Base-by-base conservation (phyloP, 2,113 vertebrate genomes). In the Eublepharis macularius region DNA sequence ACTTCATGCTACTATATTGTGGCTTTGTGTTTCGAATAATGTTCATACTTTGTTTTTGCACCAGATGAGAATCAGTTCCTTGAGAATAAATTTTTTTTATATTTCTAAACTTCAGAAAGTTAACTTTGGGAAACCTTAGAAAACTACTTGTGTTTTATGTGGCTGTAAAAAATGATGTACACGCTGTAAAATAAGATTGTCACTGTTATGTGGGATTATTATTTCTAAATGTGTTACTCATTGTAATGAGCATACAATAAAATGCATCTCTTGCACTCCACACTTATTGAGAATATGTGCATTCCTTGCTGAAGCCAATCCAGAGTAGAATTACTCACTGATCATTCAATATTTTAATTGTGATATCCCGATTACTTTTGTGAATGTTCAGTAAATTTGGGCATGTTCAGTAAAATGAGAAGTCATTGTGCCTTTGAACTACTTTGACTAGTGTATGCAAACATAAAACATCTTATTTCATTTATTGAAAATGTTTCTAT, bases 111-210 rank as follows among this genome's bases (percentile, higher is more conserved):
- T 95, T 95, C 93, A 93, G 91, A 96, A 95, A 94, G 93, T 94
- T 94, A 94, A 96, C 95, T 95, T 95, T 96, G 94, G 94, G 94
- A 96, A 95, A 95, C 92, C 93, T 96, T 94, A 93, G 93, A 94
- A 93, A 93, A 89, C 92, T 94, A 91, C 93, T 93, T 87, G 95
- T 97, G 95, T 96, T 96, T 96, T 94, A 95, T 96, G 96, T 97
- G 97, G 94, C 95, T 97, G 96, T 97, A 97, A 97, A 95, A 95
- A 94, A 95, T 96, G 93, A 96, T 96, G 95, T 97, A 97, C 94
- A 97, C 95, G 94, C 95, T 97, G 97, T 97, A 97, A 97, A 96
- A 97, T 97, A 96, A 97, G 95, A 96, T 95, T 96, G 96, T 97
- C 94, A 94, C 94, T 97, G 96, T 97, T 97, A 92, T 80, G 96